phyloP scores from a whole-genome alignment of 2,113 vertebrate genomes.

The Neomonachus schauinslandi region DNA sequence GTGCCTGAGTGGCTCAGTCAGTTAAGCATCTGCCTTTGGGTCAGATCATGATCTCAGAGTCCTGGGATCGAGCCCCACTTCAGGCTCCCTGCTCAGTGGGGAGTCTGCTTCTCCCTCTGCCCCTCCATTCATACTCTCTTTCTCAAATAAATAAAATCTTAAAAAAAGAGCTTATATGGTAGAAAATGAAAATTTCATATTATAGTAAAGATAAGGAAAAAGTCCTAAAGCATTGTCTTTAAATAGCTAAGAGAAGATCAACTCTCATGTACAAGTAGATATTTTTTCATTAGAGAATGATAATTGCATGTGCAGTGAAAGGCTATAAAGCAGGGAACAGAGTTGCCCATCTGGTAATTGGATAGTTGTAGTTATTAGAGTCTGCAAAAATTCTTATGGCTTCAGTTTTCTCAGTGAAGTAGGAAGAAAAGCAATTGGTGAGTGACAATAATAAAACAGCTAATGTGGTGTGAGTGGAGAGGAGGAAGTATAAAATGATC shows the following conservation, averaged over 20 bases:
- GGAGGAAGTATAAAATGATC: not conserved
- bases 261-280: not conserved
- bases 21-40: not conserved
- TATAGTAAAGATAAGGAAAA: not conserved
- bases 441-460: not conserved
- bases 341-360: not conserved
- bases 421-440: not conserved
- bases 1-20: not conserved
- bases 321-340: not conserved
- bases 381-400: not conserved
- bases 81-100: not conserved
- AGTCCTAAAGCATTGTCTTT: not conserved
- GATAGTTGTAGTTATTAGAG: not conserved
- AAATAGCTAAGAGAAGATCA: not conserved
- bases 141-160: not conserved
- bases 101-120: not conserved
- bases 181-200: not conserved
- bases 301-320: not conserved
- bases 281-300: not conserved
- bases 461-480: not conserved
- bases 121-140: not conserved
- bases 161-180: not conserved
- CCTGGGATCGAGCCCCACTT: not conserved
- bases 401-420: not conserved
- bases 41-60: not conserved